Evolutionary conservation across 2,113 vertebrate genomes (phyloP).

Genomic region (Azemiops feae): DNA sequence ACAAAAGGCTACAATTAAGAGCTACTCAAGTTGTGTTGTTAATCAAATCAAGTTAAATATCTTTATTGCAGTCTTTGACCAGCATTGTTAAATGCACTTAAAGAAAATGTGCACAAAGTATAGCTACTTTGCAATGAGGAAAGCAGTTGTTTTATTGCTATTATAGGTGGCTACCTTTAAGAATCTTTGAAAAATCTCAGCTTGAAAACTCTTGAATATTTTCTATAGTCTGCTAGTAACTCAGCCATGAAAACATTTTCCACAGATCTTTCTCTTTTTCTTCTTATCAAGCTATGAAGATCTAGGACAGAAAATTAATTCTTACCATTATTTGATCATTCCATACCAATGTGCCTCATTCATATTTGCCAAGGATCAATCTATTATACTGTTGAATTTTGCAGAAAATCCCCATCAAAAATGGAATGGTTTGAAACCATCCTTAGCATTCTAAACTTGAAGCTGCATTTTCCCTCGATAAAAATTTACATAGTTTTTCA

Average conservation of each 20-base stretch:
- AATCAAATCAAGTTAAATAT: background rate
- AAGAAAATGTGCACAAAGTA: background rate
- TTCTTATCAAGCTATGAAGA: background rate
- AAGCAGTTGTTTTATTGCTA: background rate
- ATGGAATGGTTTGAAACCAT: slow-evolving; percentile 25
- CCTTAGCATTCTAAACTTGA: slow-evolving; percentile 52
- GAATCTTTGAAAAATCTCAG: background rate
- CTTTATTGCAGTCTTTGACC: background rate
- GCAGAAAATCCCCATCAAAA: background rate
- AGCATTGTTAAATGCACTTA: background rate
- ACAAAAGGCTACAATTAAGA: background rate
- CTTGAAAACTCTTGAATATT: background rate
- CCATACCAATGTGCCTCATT: slow-evolving; percentile 14
- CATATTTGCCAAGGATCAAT: slow-evolving; percentile 20
- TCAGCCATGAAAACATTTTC: background rate
- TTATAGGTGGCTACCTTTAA: background rate
- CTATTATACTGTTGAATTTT: background rate
- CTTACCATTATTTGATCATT: background rate
- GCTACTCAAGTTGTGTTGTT: background rate
- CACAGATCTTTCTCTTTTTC: background rate
- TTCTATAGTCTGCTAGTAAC: background rate
- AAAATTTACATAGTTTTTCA: slow-evolving; percentile 76
- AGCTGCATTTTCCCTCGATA: slow-evolving; percentile 65
- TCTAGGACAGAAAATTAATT: background rate
- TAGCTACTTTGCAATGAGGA: background rate